Evolutionary conservation across 1,140 invertebrate genomes (phyloP).

Genomic region (Drosophila saltans): DNA sequence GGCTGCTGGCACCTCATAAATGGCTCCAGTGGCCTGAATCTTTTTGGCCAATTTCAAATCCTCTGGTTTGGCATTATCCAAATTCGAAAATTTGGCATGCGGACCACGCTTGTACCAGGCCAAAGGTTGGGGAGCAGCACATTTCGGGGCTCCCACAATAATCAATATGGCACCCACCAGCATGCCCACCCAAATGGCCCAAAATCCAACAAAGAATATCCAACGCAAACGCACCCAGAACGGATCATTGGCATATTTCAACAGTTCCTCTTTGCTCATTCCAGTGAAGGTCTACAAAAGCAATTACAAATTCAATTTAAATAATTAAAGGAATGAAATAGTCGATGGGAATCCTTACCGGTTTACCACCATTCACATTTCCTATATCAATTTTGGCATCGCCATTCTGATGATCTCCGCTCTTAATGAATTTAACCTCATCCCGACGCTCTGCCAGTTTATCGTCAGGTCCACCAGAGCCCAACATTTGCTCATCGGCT

Average conservation of each 20-base stretch:
- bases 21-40: conserved; percentile 65
- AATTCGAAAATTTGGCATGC: conserved; percentile 60
- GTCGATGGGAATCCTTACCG: conserved; percentile 63
- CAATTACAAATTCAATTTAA: conserved; percentile 9
- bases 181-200: conserved; percentile 94
- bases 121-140: conserved; percentile 87
- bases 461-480: conserved; percentile 84
- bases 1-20: conserved; percentile 72
- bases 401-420: conserved; percentile 89
- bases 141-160: conserved; percentile 93
- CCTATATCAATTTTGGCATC: conserved; percentile 94
- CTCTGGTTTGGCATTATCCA: conserved; percentile 31
- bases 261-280: conserved; percentile 94
- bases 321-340: not conserved
- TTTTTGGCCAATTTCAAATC: conserved; percentile 54
- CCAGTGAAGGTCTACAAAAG: conserved; percentile 87
- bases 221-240: conserved; percentile 94
- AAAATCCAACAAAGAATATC: conserved; percentile 93
- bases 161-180: conserved; percentile 92
- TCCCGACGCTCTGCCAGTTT: conserved; percentile 86
- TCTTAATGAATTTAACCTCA: conserved; percentile 88
- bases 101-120: conserved; percentile 86
- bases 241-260: conserved; percentile 96
- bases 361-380: conserved; percentile 84
- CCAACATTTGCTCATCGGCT: conserved; percentile 88